Conservation (phyloP, 2,888 invertebrate species). For the Sphaeridia pumilis region DNA sequence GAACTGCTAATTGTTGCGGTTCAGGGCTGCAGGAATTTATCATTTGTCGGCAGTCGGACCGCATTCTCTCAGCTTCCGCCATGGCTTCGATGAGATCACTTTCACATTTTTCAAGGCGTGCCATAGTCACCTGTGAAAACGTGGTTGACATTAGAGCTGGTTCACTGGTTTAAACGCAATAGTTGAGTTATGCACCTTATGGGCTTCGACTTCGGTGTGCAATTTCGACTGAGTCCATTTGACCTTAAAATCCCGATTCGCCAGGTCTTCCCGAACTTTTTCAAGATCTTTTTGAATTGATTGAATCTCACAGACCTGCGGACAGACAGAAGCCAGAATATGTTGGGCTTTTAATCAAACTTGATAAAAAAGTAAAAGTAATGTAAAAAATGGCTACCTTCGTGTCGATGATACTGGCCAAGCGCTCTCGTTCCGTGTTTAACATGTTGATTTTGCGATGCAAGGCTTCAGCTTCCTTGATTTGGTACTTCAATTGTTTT, state of each 20-base stretch:
- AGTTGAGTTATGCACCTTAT: constrained; percentile 53
- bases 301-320: constrained; percentile 58
- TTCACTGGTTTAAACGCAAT: not conserved
- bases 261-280: constrained; percentile 59
- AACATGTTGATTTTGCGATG: constrained; percentile 57
- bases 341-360: too few relatives aligned
- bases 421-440: constrained; percentile 58
- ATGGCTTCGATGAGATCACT: constrained; percentile 47
- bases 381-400: too few relatives aligned
- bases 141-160: not conserved
- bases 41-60: constrained; percentile 50
- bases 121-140: constrained; percentile 44
- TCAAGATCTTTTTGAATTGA: constrained; percentile 58
- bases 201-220: constrained; percentile 56
- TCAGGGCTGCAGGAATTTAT: constrained; percentile 42
- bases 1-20: too few relatives aligned
- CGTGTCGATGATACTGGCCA: constrained; percentile 62
- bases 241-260: constrained; percentile 65
- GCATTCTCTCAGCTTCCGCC: constrained; percentile 49
- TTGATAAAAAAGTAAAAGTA: too few relatives aligned
- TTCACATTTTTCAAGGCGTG: constrained; percentile 44
- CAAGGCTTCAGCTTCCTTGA: constrained; percentile 58
- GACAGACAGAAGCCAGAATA: too few relatives aligned
- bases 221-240: constrained; percentile 62
- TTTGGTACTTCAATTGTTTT: constrained; percentile 54